Evolutionary conservation across 2,888 invertebrate species (phyloP), one percentile per base, ranked within the genome.

Genomic region (Lithophane semibrunnea): DNA sequence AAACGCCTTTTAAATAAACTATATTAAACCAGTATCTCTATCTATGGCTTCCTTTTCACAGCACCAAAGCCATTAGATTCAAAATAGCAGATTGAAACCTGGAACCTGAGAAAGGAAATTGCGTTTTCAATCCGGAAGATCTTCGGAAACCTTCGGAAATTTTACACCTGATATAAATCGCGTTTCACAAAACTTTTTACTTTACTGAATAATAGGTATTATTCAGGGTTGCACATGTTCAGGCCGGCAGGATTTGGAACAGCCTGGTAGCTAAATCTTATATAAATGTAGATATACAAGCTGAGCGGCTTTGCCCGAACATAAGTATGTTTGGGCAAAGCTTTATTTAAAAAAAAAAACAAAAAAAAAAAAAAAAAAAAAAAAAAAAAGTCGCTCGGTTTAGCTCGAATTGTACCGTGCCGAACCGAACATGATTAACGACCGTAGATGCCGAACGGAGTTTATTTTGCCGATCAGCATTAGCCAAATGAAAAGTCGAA

Each of bases 61-160:
- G 21, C 37, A 42, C 16, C 12, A n/a, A 79, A 70, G 9, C 37
- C 18, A 7, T 61, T 37, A 56, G 21, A 60, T 77, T 64, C 5
- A 56, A 52, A 18, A 56, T 44, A 18, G 9, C 49, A 37, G 7
- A 64, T 44, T 44, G 10, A 18, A 49, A 52, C 49, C 49, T 16
- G 5, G 10, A 8, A 42, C 13, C 18, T 42, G 63, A n/a, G 24
- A 12, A 54, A 61, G 44, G 29, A 61, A 77, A 78, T 37, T 60
- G 13, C 16, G 24, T 24, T 42, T 71, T 44, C 24, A 10, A 29
- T 16, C 42, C n/a, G 12, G 18, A 66, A 29, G 24, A 24, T 18
- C 44, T 10, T 37, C 37, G 37, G 37, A 37, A 5, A 37, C 4
- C 37, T 37, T 37, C 5, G 37, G 37, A 24, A 65, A 65, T n/a